A percentile compares a stretch with the other conserved stretches of the same genome.
Conservation (phyloP, 2,797 vertebrate genomes). For the Anabacerthia variegaticeps region DNA sequence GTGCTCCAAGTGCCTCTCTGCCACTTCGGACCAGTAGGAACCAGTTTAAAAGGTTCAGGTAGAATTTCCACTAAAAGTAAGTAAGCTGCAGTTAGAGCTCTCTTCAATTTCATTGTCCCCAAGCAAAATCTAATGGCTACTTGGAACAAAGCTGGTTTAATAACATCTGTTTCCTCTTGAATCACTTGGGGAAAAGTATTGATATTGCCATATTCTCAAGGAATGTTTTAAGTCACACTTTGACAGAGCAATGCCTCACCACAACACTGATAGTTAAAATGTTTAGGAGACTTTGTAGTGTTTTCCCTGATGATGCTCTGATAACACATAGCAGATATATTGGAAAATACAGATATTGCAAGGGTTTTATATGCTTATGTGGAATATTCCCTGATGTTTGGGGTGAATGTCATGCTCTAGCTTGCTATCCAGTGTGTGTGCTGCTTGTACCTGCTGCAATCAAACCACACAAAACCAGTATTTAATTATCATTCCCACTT, state of each 20-base stretch:
- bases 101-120: not conserved
- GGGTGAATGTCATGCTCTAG: not conserved
- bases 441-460: not conserved
- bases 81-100: not conserved
- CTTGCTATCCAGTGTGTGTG: not conserved
- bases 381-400: not conserved
- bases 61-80: conserved; percentile 1
- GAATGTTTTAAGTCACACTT: conserved; percentile 34
- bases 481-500: not conserved
- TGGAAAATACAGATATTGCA: not conserved
- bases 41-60: not conserved
- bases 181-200: conserved; percentile 16
- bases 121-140: not conserved
- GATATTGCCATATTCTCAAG: conserved; percentile 38
- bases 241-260: conserved; percentile 25
- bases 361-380: not conserved
- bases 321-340: not conserved
- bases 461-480: not conserved
- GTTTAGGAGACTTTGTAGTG: not conserved
- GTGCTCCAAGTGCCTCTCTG: not conserved
- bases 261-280: not conserved
- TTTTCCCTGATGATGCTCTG: not conserved
- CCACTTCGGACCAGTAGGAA: not conserved
- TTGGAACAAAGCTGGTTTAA: conserved; percentile 40
- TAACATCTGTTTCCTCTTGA: conserved; percentile 50